phyloP scores from a whole-genome alignment of 2,888 invertebrate species.

The Merodon equestris region DNA sequence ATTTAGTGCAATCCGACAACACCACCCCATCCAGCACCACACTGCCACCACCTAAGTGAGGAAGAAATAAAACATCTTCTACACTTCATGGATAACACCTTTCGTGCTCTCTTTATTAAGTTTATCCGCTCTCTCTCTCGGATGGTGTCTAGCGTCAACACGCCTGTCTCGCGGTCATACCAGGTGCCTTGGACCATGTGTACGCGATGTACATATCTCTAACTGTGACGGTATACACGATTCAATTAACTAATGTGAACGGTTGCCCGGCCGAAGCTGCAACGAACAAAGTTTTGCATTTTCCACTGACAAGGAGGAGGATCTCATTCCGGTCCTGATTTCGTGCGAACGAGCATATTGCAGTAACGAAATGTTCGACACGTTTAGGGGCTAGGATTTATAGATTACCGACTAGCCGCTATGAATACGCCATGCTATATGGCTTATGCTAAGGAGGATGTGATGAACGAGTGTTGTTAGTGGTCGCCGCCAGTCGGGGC shows the following conservation, averaged over 20 bases:
- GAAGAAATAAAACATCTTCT: slow-evolving; percentile 68
- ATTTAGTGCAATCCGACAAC: slow-evolving; percentile 62
- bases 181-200: too few species aligned
- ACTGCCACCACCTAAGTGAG: slow-evolving; percentile 64
- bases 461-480: too few species aligned
- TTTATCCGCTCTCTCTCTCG: slow-evolving; percentile 22
- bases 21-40: neutral
- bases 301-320: slow-evolving; percentile 67
- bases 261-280: slow-evolving; percentile 43
- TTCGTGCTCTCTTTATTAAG: slow-evolving; percentile 69
- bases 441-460: slow-evolving; percentile 15
- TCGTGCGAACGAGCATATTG: slow-evolving; percentile 68
- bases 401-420: slow-evolving; percentile 4
- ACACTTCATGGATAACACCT: slow-evolving; percentile 69
- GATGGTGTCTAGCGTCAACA: neutral
- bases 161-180: slow-evolving; percentile 3
- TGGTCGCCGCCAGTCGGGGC: neutral
- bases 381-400: slow-evolving; percentile 61
- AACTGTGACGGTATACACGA: slow-evolving; percentile 65
- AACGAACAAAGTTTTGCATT: slow-evolving; percentile 64
- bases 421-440: slow-evolving; percentile 45
- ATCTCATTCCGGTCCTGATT: slow-evolving; percentile 68
- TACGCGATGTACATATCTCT: slow-evolving; percentile 37
- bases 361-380: slow-evolving; percentile 63
- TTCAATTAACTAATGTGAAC: slow-evolving; percentile 68